Evolutionary conservation across 2,113 vertebrate genomes (phyloP).

Genomic region (Desmodus rotundus): DNA sequence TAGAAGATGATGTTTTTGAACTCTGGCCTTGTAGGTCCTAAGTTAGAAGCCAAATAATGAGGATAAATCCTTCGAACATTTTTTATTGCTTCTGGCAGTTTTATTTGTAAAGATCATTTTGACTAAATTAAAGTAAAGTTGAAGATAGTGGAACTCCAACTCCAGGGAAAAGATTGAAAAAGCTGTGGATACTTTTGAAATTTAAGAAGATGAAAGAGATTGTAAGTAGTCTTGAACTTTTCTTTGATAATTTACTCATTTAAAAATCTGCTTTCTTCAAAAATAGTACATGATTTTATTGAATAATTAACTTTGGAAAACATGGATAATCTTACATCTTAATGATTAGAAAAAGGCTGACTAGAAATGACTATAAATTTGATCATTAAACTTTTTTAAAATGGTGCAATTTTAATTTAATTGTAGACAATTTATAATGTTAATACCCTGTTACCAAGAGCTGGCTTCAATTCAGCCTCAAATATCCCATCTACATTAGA

Average conservation of each 20-base stretch:
- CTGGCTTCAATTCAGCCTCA: background rate
- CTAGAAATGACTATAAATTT: slow-evolving; percentile 21
- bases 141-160: background rate
- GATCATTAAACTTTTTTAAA: background rate
- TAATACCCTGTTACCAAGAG: background rate
- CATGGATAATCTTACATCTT: slow-evolving; percentile 5
- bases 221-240: background rate
- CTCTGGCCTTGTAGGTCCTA: background rate
- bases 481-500: background rate
- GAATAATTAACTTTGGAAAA: slow-evolving; percentile 42
- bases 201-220: background rate
- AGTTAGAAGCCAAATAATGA: slow-evolving; percentile 20
- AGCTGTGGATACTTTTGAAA: background rate
- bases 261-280: slow-evolving; percentile 44
- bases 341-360: slow-evolving; percentile 9
- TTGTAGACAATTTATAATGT: background rate
- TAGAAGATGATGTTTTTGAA: slow-evolving; percentile 24
- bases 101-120: slow-evolving; percentile 30
- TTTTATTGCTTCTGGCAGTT: slow-evolving; percentile 29
- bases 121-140: slow-evolving; percentile 40
- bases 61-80: slow-evolving; percentile 37
- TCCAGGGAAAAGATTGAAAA: slow-evolving; percentile 35
- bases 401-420: slow-evolving; percentile 8
- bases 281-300: slow-evolving; percentile 21
- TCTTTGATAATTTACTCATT: slow-evolving; percentile 53